phyloP scores from a whole-genome alignment of 2,797 vertebrate genomes.

The Phoebastria nigripes region DNA sequence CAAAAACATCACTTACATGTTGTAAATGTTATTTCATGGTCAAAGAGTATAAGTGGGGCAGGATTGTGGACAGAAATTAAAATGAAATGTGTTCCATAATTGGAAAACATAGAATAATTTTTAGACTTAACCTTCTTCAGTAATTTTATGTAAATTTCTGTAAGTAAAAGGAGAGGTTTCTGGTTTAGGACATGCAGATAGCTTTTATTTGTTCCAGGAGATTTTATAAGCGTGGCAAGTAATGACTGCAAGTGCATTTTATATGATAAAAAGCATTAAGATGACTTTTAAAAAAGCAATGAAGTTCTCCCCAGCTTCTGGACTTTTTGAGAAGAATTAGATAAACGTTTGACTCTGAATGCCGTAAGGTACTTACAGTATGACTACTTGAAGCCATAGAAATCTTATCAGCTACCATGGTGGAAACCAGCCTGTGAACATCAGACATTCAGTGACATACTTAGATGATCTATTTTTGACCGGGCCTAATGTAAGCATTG shows the following conservation, averaged over 20 bases:
- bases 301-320: not conserved
- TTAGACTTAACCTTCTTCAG: not conserved
- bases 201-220: not conserved
- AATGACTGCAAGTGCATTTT: not conserved
- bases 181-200: not conserved
- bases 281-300: not conserved
- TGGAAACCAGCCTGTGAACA: not conserved
- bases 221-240: not conserved
- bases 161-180: not conserved
- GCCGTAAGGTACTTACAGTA: not conserved
- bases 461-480: conserved; percentile 4
- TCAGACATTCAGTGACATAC: not conserved
- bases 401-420: not conserved
- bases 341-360: not conserved
- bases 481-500: not conserved
- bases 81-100: not conserved
- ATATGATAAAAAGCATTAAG: not conserved
- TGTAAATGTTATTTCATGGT: not conserved
- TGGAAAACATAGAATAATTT: not conserved
- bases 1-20: not conserved
- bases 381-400: not conserved
- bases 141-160: not conserved
- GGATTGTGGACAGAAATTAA: not conserved
- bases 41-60: not conserved
- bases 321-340: not conserved